Evolutionary conservation across 2,888 invertebrate genomes (phyloP).

Genomic region (Scrobipalpa atriplicella): DNA sequence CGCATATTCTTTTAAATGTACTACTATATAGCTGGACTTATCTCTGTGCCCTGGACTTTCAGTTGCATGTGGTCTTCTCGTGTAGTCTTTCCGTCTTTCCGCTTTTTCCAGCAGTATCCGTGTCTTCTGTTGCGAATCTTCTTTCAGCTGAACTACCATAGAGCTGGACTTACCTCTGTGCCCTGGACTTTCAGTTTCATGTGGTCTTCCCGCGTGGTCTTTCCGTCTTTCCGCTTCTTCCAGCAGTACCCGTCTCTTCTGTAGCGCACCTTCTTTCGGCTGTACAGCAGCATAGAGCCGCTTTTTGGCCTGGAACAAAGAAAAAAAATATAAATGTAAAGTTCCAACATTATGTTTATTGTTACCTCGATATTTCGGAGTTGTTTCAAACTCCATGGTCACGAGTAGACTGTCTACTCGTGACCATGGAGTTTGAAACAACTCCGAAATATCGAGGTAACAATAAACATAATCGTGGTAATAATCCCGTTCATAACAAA

Average conservation of each 20-base stretch:
- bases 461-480: no score
- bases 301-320: conserved; percentile 92
- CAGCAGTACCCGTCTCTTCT: not conserved
- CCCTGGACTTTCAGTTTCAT: not conserved
- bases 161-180: conserved; percentile 78
- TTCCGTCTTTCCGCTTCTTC: conserved; percentile 52
- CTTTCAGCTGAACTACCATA: conserved; percentile 91
- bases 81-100: conserved; percentile 87
- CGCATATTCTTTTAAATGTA: no score
- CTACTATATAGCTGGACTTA: conserved; percentile 59
- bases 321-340: not conserved
- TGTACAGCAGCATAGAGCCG: conserved; percentile 98
- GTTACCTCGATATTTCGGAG: no score
- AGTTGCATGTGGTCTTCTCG: conserved; percentile 74
- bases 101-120: not conserved
- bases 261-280: conserved; percentile 93
- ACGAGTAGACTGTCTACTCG: no score
- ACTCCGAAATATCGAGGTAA: no score
- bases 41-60: conserved; percentile 59
- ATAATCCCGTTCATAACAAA: no score
- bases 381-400: no score
- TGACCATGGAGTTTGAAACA: no score
- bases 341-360: not conserved
- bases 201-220: conserved; percentile 90
- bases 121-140: conserved; percentile 48